These are phyloP conservation scores for Synchiropus splendidus DNA, from an alignment of 2,113 vertebrate genomes.

Conservation along the genomic window DNA sequence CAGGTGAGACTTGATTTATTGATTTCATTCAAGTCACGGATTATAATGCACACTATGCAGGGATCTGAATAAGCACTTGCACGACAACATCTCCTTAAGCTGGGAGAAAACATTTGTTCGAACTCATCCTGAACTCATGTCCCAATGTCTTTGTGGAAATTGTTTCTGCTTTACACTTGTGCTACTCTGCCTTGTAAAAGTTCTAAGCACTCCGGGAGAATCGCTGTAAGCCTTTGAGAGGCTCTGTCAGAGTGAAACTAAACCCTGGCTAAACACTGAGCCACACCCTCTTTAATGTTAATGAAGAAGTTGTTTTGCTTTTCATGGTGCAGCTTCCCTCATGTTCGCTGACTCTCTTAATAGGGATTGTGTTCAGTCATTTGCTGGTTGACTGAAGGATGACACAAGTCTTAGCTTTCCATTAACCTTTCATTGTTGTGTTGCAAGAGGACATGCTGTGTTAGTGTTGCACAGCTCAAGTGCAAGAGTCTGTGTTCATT, in stretches of 20 bases:
- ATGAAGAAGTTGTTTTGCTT: conserved; percentile 41
- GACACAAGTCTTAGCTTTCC: too few species aligned
- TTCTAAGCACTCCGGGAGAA: conserved; percentile 40
- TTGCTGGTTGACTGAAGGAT: conserved; percentile 1
- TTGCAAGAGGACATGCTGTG: too few species aligned
- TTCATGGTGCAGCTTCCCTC: conserved; percentile 19
- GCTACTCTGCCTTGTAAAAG: conserved; percentile 45
- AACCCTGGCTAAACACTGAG: conserved; percentile 45
- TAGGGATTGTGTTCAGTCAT: conserved; percentile 43
- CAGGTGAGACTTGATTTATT: conserved; percentile 59
- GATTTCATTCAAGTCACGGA: too few species aligned
- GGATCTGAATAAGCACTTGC: conserved; percentile 1
- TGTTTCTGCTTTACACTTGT: conserved; percentile 42
- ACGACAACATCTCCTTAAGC: conserved; percentile 4
- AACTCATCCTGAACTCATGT: conserved; percentile 26
- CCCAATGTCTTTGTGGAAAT: conserved; percentile 24
- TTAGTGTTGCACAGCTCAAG: too few species aligned
- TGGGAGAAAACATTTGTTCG: conserved; percentile 19
- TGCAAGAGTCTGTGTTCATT: too few species aligned
- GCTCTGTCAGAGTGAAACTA: conserved; percentile 49
- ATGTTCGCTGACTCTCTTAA: conserved; percentile 42
- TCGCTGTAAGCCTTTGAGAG: conserved; percentile 47
- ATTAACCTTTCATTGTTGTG: too few species aligned
- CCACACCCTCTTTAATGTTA: conserved; percentile 33
- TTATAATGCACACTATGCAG: conserved; percentile 1